phyloP scores from a whole-genome alignment of 2,888 invertebrate species.

The Leptinotarsa rubiginosa region DNA sequence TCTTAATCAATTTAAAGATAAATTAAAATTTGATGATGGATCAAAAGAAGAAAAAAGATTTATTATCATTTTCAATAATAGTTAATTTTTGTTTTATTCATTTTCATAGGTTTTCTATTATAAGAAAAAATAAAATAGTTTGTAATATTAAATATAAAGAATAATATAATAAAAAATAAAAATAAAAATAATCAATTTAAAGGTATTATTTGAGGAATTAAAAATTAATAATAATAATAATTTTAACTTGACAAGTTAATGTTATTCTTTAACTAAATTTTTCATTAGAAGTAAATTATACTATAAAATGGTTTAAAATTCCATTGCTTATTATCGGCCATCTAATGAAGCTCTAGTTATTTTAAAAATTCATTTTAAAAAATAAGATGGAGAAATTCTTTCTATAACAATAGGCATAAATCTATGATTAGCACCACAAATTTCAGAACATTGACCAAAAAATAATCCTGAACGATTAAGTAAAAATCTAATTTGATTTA shows the following conservation, averaged over 20 bases:
- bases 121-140: constrained; percentile 65
- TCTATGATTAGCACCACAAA: constrained; percentile 83
- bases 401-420: constrained; percentile 82
- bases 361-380: constrained; percentile 72
- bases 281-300: constrained; percentile 74
- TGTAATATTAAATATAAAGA: constrained; percentile 69
- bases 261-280: constrained; percentile 71
- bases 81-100: constrained; percentile 51
- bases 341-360: constrained; percentile 70
- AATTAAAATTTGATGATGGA: constrained; percentile 69
- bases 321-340: constrained; percentile 78
- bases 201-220: constrained; percentile 78
- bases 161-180: constrained; percentile 63
- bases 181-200: constrained; percentile 69
- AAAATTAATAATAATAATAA: constrained; percentile 71
- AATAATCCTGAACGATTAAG: constrained; percentile 75
- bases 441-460: constrained; percentile 85
- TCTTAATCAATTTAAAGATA: constrained; percentile 74
- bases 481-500: constrained; percentile 74
- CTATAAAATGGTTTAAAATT: constrained; percentile 78
- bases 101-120: constrained; percentile 44
- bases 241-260: constrained; percentile 78
- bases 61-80: constrained; percentile 74
- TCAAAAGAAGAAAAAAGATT: constrained; percentile 79
- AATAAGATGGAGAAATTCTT: constrained; percentile 69